Evolutionary conservation across 2,113 vertebrate genomes (phyloP), one percentile per base, ranked within the genome.

Genomic region (Eubucco bourcierii): DNA sequence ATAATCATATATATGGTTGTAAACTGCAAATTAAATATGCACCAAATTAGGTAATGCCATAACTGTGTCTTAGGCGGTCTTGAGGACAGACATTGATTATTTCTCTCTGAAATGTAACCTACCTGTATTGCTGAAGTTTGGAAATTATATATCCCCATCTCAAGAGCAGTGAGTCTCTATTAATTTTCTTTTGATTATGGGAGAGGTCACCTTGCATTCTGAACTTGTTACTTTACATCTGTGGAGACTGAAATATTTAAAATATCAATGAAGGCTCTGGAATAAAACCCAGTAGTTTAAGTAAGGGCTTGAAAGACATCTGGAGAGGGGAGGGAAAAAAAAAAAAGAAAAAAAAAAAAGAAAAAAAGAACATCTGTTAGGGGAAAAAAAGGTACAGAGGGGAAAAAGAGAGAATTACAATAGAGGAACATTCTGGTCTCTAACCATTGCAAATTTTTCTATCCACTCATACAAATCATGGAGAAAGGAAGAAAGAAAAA

Each of bases 371-470:
- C 41, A 87, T 81, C 24, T 70, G 76, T 87, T 80, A 87, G 88
- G 7, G 31, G 16, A 53, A 78, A 67, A 88, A 61, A 12, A 37
- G 72, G 85, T 46, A 34, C 11, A 12, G 21, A 23, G 50, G 50
- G 47, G 47, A 9, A 11, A 5, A 13, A 77, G 15, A 56, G 18
- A 87, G 55, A 74, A 75, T 80, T 94, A 75, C 20, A 90, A 82
- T 59, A 84, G 61, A 44, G 41, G 55, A 93, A 58, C 61, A 96
- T 95, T 94, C 68, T 93, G 71, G 64, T 95, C 90, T 97, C 67
- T 9, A 80, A 95, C 86, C 70, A 81, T 85, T 76, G 88, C 79
- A 93, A 93, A 97, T 96, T 95, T 97, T 94, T 87, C 64, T 90
- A 46, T 84, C 18, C 64, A 88, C 73, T 96, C 90, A 93, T 88